Evolutionary conservation across 2,113 vertebrate genomes (phyloP).

Genomic region (Dasypus novemcinctus): DNA sequence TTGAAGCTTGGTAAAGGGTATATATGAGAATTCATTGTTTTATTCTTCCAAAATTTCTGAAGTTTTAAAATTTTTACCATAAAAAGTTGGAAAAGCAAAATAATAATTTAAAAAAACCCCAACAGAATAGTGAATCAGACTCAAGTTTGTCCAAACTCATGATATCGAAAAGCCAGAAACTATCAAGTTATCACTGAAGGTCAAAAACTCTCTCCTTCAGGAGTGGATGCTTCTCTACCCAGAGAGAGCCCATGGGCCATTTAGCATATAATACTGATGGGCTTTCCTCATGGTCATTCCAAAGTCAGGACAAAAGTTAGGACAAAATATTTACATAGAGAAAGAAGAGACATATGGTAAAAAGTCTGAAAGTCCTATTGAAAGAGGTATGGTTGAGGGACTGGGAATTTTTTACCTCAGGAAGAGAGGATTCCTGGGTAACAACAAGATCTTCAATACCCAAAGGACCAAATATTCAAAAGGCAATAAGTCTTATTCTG

Average conservation of each 20-base stretch:
- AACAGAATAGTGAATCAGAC: background rate
- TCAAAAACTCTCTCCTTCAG: background rate
- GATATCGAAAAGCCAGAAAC: background rate
- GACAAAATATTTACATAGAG: background rate
- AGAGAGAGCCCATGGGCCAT: background rate
- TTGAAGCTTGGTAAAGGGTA: background rate
- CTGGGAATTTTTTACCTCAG: background rate
- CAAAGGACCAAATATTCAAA: background rate
- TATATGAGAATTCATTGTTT: background rate
- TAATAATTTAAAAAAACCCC: background rate
- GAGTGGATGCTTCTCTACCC: too few relatives aligned
- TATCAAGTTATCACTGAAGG: background rate
- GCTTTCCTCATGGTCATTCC: background rate
- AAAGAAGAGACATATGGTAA: background rate
- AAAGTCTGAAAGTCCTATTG: background rate
- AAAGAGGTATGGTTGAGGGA: background rate
- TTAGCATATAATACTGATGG: background rate
- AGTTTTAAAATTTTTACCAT: background rate
- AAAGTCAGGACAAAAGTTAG: background rate
- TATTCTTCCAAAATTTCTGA: constrained; percentile 12
- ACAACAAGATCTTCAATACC: background rate
- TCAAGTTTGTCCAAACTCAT: background rate
- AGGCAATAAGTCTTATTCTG: background rate
- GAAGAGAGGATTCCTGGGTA: background rate
- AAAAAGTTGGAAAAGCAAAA: background rate